These are phyloP conservation scores for Parambassis ranga DNA, from an alignment of 2,797 vertebrate species.

Conservation along the genomic window DNA sequence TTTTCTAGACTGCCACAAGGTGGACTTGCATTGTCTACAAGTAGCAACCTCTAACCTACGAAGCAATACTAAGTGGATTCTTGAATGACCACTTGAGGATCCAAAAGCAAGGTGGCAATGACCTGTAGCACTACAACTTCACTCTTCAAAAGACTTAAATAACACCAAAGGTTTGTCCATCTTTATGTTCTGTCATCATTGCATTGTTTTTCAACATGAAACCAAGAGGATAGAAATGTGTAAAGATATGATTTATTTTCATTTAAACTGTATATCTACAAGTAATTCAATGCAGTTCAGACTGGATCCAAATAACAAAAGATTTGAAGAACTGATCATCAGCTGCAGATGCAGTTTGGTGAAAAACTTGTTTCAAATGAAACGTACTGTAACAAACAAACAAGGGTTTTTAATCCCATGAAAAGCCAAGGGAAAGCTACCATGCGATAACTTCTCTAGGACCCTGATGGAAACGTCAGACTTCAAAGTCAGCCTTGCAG, in stretches of 20 bases:
- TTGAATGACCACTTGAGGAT: too few species aligned
- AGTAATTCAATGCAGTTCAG: neutral
- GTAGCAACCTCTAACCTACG: too few species aligned
- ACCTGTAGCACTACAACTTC: too few species aligned
- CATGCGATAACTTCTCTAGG: constrained; percentile 34
- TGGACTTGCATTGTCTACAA: too few species aligned
- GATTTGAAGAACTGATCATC: neutral
- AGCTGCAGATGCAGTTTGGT: neutral
- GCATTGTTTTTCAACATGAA: neutral
- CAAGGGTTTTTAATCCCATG: constrained; percentile 39
- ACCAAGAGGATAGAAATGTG: neutral
- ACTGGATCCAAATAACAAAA: neutral
- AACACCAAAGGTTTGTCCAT: too few species aligned
- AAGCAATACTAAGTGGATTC: too few species aligned
- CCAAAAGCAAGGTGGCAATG: too few species aligned
- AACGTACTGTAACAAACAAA: constrained; percentile 37
- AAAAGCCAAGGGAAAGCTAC: constrained; percentile 25
- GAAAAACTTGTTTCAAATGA: constrained; percentile 16
- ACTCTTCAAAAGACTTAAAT: too few species aligned
- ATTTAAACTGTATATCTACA: too few species aligned
- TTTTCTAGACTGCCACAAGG: too few species aligned
- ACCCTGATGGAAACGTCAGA: constrained; percentile 47
- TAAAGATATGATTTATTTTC: too few species aligned
- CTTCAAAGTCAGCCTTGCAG: constrained; percentile 51
- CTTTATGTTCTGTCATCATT: neutral